phyloP scores from a whole-genome alignment of 2,113 vertebrate genomes.

The Podocnemis expansa region DNA sequence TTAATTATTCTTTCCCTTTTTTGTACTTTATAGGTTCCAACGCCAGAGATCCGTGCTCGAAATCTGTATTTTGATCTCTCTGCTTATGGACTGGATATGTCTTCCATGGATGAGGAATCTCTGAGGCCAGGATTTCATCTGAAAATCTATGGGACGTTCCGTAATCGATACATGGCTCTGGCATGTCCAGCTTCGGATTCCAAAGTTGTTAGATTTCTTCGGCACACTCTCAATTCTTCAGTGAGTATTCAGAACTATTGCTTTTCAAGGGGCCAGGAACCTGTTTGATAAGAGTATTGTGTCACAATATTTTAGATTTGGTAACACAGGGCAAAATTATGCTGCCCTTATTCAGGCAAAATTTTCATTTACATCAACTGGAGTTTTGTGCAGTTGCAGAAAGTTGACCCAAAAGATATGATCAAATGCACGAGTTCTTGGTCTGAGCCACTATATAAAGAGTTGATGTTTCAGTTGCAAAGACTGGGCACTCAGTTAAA shows the following conservation, averaged over 20 bases:
- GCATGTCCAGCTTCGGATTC: conserved; percentile 76
- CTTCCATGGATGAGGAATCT: conserved; percentile 65
- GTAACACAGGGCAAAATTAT: not conserved
- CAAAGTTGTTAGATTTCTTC: conserved; percentile 83
- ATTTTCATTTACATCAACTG: not conserved
- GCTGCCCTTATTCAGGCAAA: not conserved
- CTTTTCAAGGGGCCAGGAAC: not conserved
- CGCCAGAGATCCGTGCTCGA: conserved; percentile 83
- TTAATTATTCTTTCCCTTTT: not conserved
- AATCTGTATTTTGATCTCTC: conserved; percentile 84
- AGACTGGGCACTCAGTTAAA: not conserved
- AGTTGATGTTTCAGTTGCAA: not conserved
- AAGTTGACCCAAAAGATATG: not conserved
- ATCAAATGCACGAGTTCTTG: not conserved
- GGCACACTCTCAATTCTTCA: conserved; percentile 80
- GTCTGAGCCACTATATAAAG: not conserved
- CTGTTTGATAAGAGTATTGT: not conserved
- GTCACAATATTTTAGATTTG: not conserved
- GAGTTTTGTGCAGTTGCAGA: not conserved
- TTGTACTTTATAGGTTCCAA: conserved; percentile 75
- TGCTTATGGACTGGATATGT: conserved; percentile 80
- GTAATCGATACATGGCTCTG: conserved; percentile 82
- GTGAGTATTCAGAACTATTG: conserved; percentile 42
- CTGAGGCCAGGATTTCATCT: conserved; percentile 79
- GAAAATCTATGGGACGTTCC: conserved; percentile 85